A percentile compares a stretch with the other conserved stretches of the same genome.
phyloP scores from a whole-genome alignment of 2,888 invertebrate genomes.

The Idaea straminata region DNA sequence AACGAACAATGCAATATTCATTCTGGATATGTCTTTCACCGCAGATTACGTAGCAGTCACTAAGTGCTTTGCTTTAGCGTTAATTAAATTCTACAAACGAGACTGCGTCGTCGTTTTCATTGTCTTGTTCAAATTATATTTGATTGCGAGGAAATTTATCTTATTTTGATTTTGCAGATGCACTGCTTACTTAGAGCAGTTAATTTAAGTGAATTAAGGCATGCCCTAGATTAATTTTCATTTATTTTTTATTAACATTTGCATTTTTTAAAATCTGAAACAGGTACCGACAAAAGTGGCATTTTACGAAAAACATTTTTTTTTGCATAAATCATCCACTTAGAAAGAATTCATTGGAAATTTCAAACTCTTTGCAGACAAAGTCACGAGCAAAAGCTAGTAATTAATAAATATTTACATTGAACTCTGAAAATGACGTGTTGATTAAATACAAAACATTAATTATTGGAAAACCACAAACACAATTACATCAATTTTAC shows the following conservation, averaged over 20 bases:
- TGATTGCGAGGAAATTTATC: conserved; percentile 2
- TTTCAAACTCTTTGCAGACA: too few relatives aligned
- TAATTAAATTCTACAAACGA: conserved; percentile 7
- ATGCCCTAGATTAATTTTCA: too few relatives aligned
- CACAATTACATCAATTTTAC: neutral
- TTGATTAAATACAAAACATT: neutral
- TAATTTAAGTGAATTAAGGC: too few relatives aligned
- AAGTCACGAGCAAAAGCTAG: neutral
- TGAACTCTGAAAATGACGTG: neutral
- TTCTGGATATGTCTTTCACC: conserved; percentile 9
- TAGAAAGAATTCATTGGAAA: too few relatives aligned
- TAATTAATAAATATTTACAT: neutral
- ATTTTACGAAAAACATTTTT: too few relatives aligned
- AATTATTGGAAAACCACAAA: neutral
- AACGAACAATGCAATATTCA: conserved; percentile 11
- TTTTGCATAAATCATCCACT: too few relatives aligned
- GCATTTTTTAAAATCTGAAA: too few relatives aligned
- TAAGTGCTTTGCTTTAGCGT: conserved; percentile 5
- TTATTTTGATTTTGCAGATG: neutral
- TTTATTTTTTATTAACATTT: too few relatives aligned
- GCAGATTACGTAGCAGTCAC: conserved; percentile 8
- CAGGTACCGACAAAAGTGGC: too few relatives aligned
- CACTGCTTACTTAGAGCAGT: neutral
- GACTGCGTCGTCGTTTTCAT: neutral
- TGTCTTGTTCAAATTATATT: neutral